These are phyloP conservation scores for Carassius auratus DNA, from an alignment of 2,113 vertebrate genomes.

Conservation along the genomic window DNA sequence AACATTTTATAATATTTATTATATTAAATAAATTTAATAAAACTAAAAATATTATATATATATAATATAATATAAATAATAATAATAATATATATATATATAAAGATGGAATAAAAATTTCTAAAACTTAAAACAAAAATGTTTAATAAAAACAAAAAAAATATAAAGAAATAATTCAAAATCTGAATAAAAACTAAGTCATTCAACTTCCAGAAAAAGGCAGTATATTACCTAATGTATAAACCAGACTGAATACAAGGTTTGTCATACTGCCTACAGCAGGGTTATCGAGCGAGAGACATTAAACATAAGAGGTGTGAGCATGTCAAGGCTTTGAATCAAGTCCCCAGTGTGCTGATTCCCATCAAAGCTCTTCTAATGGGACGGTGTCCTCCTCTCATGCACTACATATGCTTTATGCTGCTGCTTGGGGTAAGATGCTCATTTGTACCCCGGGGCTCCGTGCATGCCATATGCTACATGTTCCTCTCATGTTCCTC, in stretches of 20 bases:
- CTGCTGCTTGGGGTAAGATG: slow-evolving; percentile 41
- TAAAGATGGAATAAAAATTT: no score
- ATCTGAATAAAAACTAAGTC: no score
- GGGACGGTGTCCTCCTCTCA: slow-evolving; percentile 49
- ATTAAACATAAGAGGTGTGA: slow-evolving; percentile 24
- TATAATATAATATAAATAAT: no score
- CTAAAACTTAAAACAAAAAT: no score
- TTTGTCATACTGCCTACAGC: background rate
- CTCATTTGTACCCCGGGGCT: slow-evolving; percentile 42
- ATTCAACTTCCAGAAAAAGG: no score
- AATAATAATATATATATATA: no score
- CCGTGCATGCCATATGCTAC: slow-evolving; percentile 56
- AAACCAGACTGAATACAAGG: background rate
- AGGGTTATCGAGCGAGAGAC: background rate
- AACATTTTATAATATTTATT: no score
- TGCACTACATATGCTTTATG: slow-evolving; percentile 50
- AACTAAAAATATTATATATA: no score
- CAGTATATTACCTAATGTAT: background rate
- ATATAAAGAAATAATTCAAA: no score
- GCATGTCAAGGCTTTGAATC: slow-evolving; percentile 30
- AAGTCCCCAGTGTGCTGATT: slow-evolving; percentile 27
- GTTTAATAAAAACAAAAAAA: no score
- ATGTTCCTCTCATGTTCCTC: slow-evolving; percentile 42
- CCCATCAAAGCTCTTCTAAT: slow-evolving; percentile 45
- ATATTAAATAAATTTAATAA: no score